Conservation (phyloP, 2,888 invertebrate genomes). For the Balanococcus diminutus region DNA sequence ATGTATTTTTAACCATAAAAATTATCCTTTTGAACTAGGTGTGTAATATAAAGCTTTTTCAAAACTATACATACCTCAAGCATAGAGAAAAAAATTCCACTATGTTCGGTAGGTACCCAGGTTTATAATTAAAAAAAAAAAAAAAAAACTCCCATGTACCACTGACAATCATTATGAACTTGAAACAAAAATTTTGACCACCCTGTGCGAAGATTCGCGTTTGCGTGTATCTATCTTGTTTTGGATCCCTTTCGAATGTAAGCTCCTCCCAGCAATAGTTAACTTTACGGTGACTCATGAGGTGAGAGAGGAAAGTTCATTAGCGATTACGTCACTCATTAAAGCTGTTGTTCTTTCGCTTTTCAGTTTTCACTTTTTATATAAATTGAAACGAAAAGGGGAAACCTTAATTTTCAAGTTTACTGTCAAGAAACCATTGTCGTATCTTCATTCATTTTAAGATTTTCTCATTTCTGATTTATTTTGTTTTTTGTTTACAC, state of each 20-base stretch:
- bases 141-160: too few species aligned
- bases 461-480: too few species aligned
- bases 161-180: too few species aligned
- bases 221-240: background rate
- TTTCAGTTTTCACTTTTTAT: slow-evolving; percentile 18
- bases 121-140: too few species aligned
- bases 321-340: slow-evolving; percentile 37
- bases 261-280: slow-evolving; percentile 1
- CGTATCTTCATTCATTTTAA: background rate
- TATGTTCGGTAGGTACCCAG: too few species aligned
- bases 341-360: slow-evolving; percentile 28
- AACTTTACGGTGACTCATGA: slow-evolving; percentile 12
- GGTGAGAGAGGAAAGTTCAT: slow-evolving; percentile 29
- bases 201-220: slow-evolving; percentile 19
- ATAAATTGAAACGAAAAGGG: background rate
- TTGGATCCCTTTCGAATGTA: background rate
- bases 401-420: background rate
- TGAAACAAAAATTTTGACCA: background rate
- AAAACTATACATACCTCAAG: too few species aligned
- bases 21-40: too few species aligned
- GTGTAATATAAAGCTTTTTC: too few species aligned
- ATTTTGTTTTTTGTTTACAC: too few species aligned
- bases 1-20: too few species aligned
- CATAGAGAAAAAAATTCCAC: too few species aligned
- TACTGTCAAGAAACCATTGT: background rate